These are phyloP conservation scores for Lagopus leucura DNA, from an alignment of 2,113 vertebrate species.

Conservation along the genomic window DNA sequence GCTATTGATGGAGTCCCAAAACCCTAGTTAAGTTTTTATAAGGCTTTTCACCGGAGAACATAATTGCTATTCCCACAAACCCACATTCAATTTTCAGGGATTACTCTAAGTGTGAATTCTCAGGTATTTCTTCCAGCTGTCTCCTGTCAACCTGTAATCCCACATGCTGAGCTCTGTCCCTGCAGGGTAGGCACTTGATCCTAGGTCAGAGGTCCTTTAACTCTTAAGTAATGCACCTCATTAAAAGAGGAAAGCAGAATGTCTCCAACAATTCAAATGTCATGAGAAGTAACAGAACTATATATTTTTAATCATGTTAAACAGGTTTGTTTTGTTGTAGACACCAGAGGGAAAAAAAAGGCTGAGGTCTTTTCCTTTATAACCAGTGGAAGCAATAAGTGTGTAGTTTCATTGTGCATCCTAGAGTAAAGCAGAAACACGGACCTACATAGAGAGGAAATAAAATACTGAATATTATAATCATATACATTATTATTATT, in stretches of 20 bases:
- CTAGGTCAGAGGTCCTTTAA: constrained; percentile 76
- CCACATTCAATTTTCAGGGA: constrained; percentile 76
- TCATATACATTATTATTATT: background rate
- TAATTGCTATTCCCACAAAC: constrained; percentile 72
- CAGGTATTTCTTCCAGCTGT: constrained; percentile 81
- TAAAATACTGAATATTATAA: background rate
- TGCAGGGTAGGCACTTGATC: constrained; percentile 77
- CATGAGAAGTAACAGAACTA: constrained; percentile 60
- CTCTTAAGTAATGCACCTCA: constrained; percentile 79
- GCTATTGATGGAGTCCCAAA: constrained; percentile 43
- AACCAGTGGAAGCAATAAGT: background rate
- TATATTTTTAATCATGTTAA: constrained; percentile 60
- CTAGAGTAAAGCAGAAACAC: background rate
- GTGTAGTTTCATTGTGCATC: background rate
- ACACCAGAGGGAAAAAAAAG: background rate
- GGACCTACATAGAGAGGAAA: background rate
- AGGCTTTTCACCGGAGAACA: constrained; percentile 68
- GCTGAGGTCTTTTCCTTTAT: background rate
- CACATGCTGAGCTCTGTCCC: constrained; percentile 62
- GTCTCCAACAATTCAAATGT: constrained; percentile 56
- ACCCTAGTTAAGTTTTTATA: constrained; percentile 65
- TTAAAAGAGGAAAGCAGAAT: constrained; percentile 72
- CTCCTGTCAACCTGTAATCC: constrained; percentile 79
- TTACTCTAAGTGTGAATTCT: constrained; percentile 78
- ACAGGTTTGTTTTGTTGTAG: constrained; percentile 28